Evolutionary conservation across 2,888 invertebrate species (phyloP).

Genomic region (Sycophila texana): DNA sequence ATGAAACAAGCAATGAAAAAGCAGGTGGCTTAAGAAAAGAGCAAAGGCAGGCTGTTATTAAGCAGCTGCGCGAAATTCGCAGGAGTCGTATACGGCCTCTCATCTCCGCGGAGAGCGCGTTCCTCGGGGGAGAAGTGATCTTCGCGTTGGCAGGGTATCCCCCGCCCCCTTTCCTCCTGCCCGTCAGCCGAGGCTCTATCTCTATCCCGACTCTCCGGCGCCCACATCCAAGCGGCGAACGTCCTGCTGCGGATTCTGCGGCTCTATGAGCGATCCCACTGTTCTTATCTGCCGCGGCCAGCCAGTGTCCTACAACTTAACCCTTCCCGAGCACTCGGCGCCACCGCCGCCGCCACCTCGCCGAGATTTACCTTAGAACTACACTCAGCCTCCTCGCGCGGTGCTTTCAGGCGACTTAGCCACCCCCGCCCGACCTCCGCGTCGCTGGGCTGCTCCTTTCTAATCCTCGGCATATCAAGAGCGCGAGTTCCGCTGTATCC

Average conservation of each 20-base stretch:
- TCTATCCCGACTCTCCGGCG: conserved; percentile 1
- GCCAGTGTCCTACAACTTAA: conserved; percentile 73
- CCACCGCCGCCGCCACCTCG: background rate
- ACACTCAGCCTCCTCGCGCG: conserved; percentile 35
- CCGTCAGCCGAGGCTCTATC: conserved; percentile 30
- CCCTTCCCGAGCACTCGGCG: conserved; percentile 64
- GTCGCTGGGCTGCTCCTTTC: conserved; percentile 36
- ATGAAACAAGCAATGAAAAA: background rate
- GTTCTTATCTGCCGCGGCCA: conserved; percentile 73
- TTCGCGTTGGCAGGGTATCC: conserved; percentile 55
- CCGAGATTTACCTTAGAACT: conserved; percentile 56
- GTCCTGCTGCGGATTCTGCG: conserved; percentile 68
- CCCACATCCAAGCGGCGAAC: conserved; percentile 46
- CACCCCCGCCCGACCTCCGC: conserved; percentile 10
- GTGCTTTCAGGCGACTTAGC: conserved; percentile 14
- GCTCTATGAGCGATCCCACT: conserved; percentile 65
- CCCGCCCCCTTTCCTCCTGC: conserved; percentile 5
- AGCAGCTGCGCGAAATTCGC: background rate
- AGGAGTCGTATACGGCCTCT: background rate
- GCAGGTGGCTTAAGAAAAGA: background rate
- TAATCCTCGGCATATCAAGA: conserved; percentile 50
- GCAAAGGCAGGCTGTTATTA: background rate
- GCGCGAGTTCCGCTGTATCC: background rate
- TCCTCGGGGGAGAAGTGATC: conserved; percentile 57
- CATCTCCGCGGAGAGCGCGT: background rate